A percentile compares a stretch with the other conserved stretches of the same genome.
phyloP scores from a whole-genome alignment of 35 echinoderm and acorn worm genomes.

The Amphiura filiformis region DNA sequence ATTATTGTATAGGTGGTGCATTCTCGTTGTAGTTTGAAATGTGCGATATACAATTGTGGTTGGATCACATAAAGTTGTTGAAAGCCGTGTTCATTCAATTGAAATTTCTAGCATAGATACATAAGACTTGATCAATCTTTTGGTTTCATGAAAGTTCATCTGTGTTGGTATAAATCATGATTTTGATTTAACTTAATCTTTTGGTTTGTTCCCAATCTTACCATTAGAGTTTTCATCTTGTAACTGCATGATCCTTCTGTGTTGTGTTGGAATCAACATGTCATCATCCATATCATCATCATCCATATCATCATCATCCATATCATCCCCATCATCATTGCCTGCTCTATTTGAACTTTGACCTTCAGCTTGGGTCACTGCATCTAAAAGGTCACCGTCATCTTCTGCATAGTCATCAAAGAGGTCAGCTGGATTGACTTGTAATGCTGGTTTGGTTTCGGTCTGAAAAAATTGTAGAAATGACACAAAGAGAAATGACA shows the following conservation, averaged over 20 bases:
- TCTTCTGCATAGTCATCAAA: slow-evolving; percentile 84
- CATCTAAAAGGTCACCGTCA: slow-evolving; percentile 73
- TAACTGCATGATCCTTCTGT: slow-evolving; percentile 30
- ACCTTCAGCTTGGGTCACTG: slow-evolving; percentile 57
- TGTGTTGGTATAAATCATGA: too few relatives aligned
- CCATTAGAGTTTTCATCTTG: slow-evolving; percentile 30
- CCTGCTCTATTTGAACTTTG: not conserved
- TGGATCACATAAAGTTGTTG: too few relatives aligned
- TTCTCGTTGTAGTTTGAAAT: too few relatives aligned
- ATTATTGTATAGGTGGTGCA: too few relatives aligned
- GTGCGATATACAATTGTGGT: too few relatives aligned
- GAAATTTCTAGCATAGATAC: too few relatives aligned
- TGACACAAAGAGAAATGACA: not conserved
- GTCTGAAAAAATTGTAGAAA: not conserved
- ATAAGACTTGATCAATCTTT: too few relatives aligned
- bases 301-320: slow-evolving; percentile 60
- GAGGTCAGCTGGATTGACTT: slow-evolving; percentile 58
- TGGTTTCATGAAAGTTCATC: too few relatives aligned
- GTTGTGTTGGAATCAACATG: slow-evolving; percentile 38
- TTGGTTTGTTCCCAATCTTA: too few relatives aligned
- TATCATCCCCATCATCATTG: slow-evolving; percentile 15
- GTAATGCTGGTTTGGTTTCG: not conserved
- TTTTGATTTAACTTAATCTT: too few relatives aligned
- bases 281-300: slow-evolving; percentile 59
- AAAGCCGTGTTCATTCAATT: too few relatives aligned